Percentiles rank a stretch among this genome's conserved stretches.
phyloP scores from a whole-genome alignment of 2,888 invertebrate genomes.

The Epiblema foenella region DNA sequence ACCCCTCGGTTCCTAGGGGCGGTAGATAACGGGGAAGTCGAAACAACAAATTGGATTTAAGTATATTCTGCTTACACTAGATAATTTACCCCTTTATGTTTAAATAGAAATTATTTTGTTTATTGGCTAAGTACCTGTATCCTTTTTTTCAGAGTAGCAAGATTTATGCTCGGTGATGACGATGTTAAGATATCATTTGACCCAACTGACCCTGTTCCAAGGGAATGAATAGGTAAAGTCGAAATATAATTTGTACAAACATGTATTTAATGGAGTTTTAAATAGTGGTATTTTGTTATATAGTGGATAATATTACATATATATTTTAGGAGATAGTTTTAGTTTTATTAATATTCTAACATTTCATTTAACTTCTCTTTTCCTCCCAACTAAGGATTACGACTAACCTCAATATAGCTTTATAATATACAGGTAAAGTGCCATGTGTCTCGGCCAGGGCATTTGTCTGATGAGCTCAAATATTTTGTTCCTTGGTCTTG shows the following conservation, averaged over 20 bases:
- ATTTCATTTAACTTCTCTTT: background rate
- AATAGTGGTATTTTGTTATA: background rate
- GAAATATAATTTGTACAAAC: conserved; percentile 1
- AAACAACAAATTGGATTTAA: background rate
- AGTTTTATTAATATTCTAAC: background rate
- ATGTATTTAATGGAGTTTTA: background rate
- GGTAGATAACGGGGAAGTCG: no score
- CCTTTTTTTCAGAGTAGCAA: conserved; percentile 57
- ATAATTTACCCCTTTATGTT: background rate
- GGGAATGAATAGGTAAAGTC: conserved; percentile 29
- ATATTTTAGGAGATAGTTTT: no score
- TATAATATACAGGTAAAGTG: no score
- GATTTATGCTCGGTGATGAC: conserved; percentile 55
- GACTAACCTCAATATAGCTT: no score
- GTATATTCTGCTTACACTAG: background rate
- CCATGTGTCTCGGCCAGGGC: no score
- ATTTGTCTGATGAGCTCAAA: no score
- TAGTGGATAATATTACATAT: background rate
- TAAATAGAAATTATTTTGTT: background rate
- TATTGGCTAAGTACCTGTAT: background rate
- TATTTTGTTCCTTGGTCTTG: no score
- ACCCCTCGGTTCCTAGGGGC: no score
- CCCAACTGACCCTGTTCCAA: conserved; percentile 22
- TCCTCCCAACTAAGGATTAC: no score
- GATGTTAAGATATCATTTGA: conserved; percentile 35